Base-by-base conservation (phyloP, 2,888 invertebrate genomes). In the Hirtodrosophila trivittata region DNA sequence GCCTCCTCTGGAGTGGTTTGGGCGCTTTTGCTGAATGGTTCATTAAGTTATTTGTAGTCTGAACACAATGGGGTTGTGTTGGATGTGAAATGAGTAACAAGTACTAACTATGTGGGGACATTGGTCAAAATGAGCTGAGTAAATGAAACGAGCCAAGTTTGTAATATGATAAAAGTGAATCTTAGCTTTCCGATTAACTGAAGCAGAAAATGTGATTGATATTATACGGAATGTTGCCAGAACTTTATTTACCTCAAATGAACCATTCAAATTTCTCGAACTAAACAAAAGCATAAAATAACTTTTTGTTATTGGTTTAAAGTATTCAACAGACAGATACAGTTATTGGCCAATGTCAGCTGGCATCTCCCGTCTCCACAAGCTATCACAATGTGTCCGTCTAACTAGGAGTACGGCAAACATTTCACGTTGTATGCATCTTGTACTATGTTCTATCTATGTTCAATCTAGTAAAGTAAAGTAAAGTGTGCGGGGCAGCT, bases 31-130 rank as follows among this genome's bases (percentile, higher is more conserved):
- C 49, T 66, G 62, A 66, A 80, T 72, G 80, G 63, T 80, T 80
- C 83, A 83, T 80, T 80, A 83, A 72, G 71, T 56, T 71, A 65
- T 78, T 68, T 69, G 66, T 72, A 37, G n/a, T n/a, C n/a, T 62
- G 47, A 43, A 52, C 50, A 49, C 18, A 56, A 73, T 58, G 65
- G 38, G 47, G 33, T 37, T 35, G 49, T 55, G 37, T 1, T 46
- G 32, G 12, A 38, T 45, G 35, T 54, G 50, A 71, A 70, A 71
- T 66, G 56, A 13, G 47, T 43, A 37, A 9, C 9, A 32, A 21
- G 14, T 45, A 50, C 9, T 14, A 12, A n/a, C 3, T 10, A 8
- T 33, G 33, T 16, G 32, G 47, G 21, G 7, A 26, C 18, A 32
- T 37, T 51, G 64, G 45, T 51, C 64, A 59, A 28, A 28, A 28